Evolutionary conservation across 2,113 vertebrate genomes (phyloP), one percentile per base, ranked within the genome.

Genomic region (Pseudorectes ferrugineus): DNA sequence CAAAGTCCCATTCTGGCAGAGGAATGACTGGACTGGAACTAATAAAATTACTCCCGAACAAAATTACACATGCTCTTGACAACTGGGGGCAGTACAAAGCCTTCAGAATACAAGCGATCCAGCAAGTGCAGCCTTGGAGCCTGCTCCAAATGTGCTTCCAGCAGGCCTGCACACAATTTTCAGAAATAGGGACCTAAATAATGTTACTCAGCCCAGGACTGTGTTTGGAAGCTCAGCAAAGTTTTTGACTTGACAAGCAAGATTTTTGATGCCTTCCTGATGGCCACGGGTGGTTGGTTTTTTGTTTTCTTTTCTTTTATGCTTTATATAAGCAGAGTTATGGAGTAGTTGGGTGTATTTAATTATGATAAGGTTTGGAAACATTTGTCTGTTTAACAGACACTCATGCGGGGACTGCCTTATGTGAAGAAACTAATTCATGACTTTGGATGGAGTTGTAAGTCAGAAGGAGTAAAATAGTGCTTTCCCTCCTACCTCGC

Each of bases 341-440:
- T 22, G 29, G 72, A 59, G 43, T 38, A 46, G 9, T 42, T 74
- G 59, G 11, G 29, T 84, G 76, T 86, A 42, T 81, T 89, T 65
- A 85, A 90, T 88, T 89, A 77, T 22, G 15, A 65, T 62, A 76
- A 80, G 49, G 10, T 71, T 81, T 92, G 65, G 73, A 84, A 95
- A 45, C 33, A 77, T 55, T 49, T 84, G 23, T 33, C 65, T 93
- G 51, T 38, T 68, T 62, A 79, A 79, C 66, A 92, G 38, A 72
- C n/a, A 46, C 14, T 70, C 45, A 59, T 35, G 25, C 9, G 49
- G 51, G 52, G 61, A 63, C 38, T 68, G 79, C 52, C 62, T 90
- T 36, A 43, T n/a, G n/a, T n/a, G 36, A 68, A 76, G 23, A 43
- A 96, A 89, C 1, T 4, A 19, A 71, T 76, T 51, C 49, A 15